Evolutionary conservation across 2,113 vertebrate genomes (phyloP).

Genomic region (Tupaia chinensis): DNA sequence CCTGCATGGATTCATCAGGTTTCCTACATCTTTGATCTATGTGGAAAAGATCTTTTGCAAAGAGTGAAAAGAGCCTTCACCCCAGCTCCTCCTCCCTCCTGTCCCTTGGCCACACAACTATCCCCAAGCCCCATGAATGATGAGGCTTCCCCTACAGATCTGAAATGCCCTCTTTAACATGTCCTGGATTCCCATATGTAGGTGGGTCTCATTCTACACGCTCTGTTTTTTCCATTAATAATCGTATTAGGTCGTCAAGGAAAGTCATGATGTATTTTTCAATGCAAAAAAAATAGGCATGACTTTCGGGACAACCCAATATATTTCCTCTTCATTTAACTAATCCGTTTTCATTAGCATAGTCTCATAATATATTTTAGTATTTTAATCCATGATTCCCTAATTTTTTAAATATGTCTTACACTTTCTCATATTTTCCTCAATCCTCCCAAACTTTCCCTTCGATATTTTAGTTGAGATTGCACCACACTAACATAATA

Average conservation of each 20-base stretch:
- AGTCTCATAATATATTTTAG: background rate
- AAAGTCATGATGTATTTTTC: too few relatives aligned
- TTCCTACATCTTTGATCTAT: background rate
- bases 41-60: slow-evolving; percentile 19
- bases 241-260: background rate
- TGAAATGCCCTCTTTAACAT: background rate
- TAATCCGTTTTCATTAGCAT: background rate
- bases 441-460: background rate
- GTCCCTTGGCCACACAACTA: background rate
- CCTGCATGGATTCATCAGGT: background rate
- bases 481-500: background rate
- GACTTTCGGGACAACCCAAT: too few relatives aligned
- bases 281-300: too few relatives aligned
- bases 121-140: background rate
- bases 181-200: too few relatives aligned
- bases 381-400: background rate
- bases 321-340: background rate
- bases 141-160: background rate
- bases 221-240: background rate
- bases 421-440: background rate
- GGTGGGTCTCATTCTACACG: background rate
- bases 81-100: background rate
- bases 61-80: background rate
- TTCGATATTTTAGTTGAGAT: slow-evolving; percentile 15
- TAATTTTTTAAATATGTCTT: background rate